Base-by-base conservation (phyloP, 2,888 invertebrate species). In the Hesperia comma region DNA sequence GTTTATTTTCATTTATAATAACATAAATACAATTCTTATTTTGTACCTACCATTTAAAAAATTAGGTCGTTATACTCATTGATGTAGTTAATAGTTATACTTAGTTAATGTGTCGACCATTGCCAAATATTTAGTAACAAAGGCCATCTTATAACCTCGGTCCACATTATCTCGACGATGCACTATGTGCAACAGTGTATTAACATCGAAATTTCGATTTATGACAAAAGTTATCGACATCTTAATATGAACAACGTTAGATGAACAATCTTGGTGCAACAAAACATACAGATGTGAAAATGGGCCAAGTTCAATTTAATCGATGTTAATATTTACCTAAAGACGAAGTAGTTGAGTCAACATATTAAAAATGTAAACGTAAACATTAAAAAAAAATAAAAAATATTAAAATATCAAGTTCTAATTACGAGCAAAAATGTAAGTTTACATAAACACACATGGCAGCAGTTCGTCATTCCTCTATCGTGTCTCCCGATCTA, bases 131-230 rank as follows among this genome's bases (percentile, higher is more conserved):
- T 49, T 49, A 19, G 10, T 2, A 19, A 19, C 49, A 49, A n/a
- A 12, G 17, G 49, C 19, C 49, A 49, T 49, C 10, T 49, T 19
- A 19, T 12, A 49, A 49, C 49, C 46, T 49, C 49, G 19, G 19
- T 19, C 19, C 2, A 19, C 19, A 57, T 64, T 51, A 53, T 46
- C 64, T 64, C 57, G 32, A 49, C 41, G 60, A 26, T 32, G 21
- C 43, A 60, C 54, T 43, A 14, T 43, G 51, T 60, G 60, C 66
- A 66, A 66, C 66, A 66, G 58, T 60, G 60, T 46, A 53, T 54
- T 66, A 66, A 37, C 53, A 21, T 37, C 54, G 37, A 55, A 55
- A 67, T 55, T 55, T 61, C 46, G 54, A 61, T 67, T 67, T 53
- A 60, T 60, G 66, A 66, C 43, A 7, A 46, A 46, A 46, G 14